Evolutionary conservation across 2,113 vertebrate species (phyloP).

Genomic region (Neopipo cinnamomea): DNA sequence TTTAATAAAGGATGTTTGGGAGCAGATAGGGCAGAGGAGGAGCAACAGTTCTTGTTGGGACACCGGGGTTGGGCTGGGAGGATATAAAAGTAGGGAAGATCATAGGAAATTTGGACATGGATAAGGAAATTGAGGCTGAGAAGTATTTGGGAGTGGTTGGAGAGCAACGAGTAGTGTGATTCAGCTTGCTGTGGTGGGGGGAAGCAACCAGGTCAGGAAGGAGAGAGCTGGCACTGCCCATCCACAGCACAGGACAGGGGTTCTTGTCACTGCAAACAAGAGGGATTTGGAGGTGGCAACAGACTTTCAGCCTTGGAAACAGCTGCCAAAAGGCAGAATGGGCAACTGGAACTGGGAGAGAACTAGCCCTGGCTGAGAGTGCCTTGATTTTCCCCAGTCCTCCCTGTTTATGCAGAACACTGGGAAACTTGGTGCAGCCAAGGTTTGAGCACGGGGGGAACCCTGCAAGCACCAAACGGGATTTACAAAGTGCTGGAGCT

Average conservation of each 20-base stretch:
- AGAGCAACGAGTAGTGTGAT: neutral
- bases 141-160: neutral
- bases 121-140: neutral
- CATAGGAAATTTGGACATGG: neutral
- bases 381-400: neutral
- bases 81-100: neutral
- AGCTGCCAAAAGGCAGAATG: accelerated
- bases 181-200: neutral
- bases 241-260: neutral
- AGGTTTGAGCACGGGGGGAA: neutral
- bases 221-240: neutral
- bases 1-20: neutral
- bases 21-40: neutral
- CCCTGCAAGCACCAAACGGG: accelerated
- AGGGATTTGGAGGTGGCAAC: neutral
- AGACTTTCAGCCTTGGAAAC: neutral
- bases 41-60: neutral
- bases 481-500: neutral
- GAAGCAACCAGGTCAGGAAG: neutral
- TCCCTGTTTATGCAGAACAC: neutral
- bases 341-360: neutral
- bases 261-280: accelerated
- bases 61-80: neutral
- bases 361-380: neutral
- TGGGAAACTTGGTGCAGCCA: neutral